Base-by-base conservation (phyloP, 2,113 vertebrate genomes). In the Melanotaenia duboulayi region DNA sequence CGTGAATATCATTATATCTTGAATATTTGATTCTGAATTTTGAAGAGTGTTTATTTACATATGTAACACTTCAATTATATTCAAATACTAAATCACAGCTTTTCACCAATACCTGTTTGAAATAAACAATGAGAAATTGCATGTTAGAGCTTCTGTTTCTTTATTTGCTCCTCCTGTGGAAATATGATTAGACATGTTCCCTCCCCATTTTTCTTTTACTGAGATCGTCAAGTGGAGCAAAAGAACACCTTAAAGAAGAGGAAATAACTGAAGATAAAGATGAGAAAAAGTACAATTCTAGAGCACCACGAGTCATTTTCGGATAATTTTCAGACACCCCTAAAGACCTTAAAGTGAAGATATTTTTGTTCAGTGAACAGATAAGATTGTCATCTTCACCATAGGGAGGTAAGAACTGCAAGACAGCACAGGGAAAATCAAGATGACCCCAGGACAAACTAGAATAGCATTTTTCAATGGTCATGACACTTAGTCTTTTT, bases 381-480 rank as follows among this genome's bases (percentile, higher is more conserved):
- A 79, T 77, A 84, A 82, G 63, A 32, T 32, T 20, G 37, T 63
- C 44, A 32, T 57, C 52, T 44, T 75, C 49, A 65, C 61, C 8
- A 11, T 32, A n/a, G 60, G 62, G 60, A 63, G 56, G 48, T 22
- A 19, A 23, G 50, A 50, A 28, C 46, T 4, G 1, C 46, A 12
- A 52, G 19, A 74, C 62, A 81, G 74, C 67, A 50, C 57, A 73
- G 25, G 23, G 20, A 58, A 68, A 58, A 82, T 78, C 74, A 81
- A 65, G 71, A 87, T 71, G 56, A 75, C 78, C 42, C 37, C 13
- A 19, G 60, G 57, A 49, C n/a, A 50, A n/a, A 52, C 16, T 12
- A 39, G 35, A 67, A 20, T 67, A 48, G 5, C 6, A 56, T 64
- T 69, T 66, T 68, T 23, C 35, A 55, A 32, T 62, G 12, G 72